These are phyloP conservation scores for Alethe diademata DNA, from an alignment of 2,113 vertebrate genomes.

Conservation along the genomic window DNA sequence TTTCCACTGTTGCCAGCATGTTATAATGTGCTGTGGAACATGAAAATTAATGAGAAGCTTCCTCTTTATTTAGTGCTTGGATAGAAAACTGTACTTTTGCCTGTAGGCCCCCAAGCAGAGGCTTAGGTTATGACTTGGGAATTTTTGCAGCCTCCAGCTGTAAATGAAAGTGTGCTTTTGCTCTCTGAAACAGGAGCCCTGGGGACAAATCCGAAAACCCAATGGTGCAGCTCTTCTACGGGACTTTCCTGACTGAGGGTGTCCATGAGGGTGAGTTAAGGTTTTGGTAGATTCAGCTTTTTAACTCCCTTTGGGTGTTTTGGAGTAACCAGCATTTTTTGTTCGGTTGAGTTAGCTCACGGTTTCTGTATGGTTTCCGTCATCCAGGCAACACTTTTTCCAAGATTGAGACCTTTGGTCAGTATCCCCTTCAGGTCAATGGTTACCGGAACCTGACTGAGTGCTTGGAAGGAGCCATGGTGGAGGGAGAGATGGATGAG, in stretches of 20 bases:
- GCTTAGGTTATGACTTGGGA: neutral
- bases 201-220: constrained; percentile 90
- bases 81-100: neutral
- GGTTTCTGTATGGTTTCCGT: neutral
- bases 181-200: constrained; percentile 70
- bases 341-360: neutral
- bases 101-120: neutral
- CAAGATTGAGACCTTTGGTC: constrained; percentile 94
- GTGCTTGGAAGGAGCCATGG: constrained; percentile 95
- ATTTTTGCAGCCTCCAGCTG: neutral
- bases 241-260: constrained; percentile 92
- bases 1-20: neutral
- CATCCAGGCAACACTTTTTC: constrained; percentile 84
- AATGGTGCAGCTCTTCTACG: constrained; percentile 97
- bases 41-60: neutral
- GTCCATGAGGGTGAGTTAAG: constrained; percentile 83
- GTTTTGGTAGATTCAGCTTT: too few relatives aligned
- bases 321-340: neutral
- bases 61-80: neutral
- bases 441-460: constrained; percentile 91
- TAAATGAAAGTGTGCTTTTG: neutral
- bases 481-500: constrained; percentile 89
- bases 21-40: neutral
- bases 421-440: constrained; percentile 96
- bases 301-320: neutral